These are phyloP conservation scores for Tokudaia tokunoshimensis DNA, from an alignment of 2,797 vertebrate genomes.

Conservation along the genomic window DNA sequence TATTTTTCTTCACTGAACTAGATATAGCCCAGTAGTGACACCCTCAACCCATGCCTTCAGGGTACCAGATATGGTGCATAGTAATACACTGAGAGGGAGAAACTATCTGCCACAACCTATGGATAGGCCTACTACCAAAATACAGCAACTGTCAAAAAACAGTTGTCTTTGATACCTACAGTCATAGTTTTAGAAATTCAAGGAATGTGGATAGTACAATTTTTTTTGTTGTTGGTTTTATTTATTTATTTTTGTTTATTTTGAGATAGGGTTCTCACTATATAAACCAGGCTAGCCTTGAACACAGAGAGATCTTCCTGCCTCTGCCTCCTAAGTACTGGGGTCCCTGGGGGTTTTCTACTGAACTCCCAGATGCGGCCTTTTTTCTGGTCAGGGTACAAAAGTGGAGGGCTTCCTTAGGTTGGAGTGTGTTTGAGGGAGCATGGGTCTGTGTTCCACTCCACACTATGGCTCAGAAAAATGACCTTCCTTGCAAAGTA, in stretches of 20 bases:
- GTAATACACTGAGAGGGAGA: neutral
- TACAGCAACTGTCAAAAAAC: neutral
- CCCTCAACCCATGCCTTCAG: neutral
- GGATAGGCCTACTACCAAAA: neutral
- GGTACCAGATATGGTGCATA: neutral
- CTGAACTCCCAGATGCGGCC: neutral
- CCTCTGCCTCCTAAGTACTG: neutral
- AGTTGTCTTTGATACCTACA: neutral
- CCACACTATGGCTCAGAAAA: neutral
- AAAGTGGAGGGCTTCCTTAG: neutral
- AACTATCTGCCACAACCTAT: neutral
- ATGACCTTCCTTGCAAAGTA: neutral
- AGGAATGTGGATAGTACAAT: neutral
- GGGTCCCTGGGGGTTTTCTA: neutral
- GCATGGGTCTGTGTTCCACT: neutral
- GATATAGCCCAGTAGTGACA: neutral
- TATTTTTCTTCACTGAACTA: neutral
- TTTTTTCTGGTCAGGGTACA: neutral
- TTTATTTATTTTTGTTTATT: neutral
- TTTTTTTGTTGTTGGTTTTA: neutral
- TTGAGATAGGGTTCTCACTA: neutral
- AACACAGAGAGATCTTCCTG: neutral
- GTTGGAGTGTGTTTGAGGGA: neutral
- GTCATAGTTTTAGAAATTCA: neutral
- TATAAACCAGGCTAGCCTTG: neutral